phyloP scores from a whole-genome alignment of 2,888 invertebrate species.

The Drosophila neotestacea region DNA sequence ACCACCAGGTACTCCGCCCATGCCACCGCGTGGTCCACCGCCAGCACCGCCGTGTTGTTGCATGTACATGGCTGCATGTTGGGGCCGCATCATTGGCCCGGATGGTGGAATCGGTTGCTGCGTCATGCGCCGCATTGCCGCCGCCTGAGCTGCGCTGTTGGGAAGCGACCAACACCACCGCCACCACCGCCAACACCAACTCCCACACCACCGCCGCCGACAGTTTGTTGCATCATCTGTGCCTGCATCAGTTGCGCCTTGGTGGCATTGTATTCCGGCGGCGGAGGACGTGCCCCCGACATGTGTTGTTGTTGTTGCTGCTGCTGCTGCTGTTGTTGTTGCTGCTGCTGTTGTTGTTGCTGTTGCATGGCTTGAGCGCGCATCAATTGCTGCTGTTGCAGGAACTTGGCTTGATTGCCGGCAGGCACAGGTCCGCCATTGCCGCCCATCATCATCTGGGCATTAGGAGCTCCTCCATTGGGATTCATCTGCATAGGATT shows the following conservation, averaged over 20 bases:
- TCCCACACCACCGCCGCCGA: slow-evolving; percentile 81
- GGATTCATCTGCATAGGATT: slow-evolving; percentile 82
- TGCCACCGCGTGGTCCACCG: slow-evolving; percentile 78
- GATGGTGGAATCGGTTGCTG: slow-evolving; percentile 91
- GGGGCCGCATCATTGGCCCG: slow-evolving; percentile 90
- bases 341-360: slow-evolving; percentile 85
- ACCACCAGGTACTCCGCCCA: slow-evolving; percentile 77
- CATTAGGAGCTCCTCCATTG: slow-evolving; percentile 63
- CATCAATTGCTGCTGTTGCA: slow-evolving; percentile 89
- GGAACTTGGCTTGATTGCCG: slow-evolving; percentile 88
- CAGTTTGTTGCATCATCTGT: slow-evolving; percentile 86
- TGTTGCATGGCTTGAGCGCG: slow-evolving; percentile 83
- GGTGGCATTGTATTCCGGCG: slow-evolving; percentile 93
- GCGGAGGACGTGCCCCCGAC: slow-evolving; percentile 89
- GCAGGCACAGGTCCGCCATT: slow-evolving; percentile 75
- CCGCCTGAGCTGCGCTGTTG: slow-evolving; percentile 86
- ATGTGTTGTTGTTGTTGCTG: slow-evolving; percentile 85
- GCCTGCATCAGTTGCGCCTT: slow-evolving; percentile 86
- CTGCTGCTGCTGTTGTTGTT: slow-evolving; percentile 89
- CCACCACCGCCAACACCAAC: slow-evolving; percentile 80
- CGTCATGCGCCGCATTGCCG: slow-evolving; percentile 88
- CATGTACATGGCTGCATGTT: slow-evolving; percentile 87
- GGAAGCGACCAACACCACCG: slow-evolving; percentile 86
- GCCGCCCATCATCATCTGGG: slow-evolving; percentile 78
- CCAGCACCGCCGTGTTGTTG: slow-evolving; percentile 84